A percentile compares a stretch with the other conserved stretches of the same genome.
Evolutionary conservation across 2,888 invertebrate genomes (phyloP).

Genomic region (Cephalotes varians): DNA sequence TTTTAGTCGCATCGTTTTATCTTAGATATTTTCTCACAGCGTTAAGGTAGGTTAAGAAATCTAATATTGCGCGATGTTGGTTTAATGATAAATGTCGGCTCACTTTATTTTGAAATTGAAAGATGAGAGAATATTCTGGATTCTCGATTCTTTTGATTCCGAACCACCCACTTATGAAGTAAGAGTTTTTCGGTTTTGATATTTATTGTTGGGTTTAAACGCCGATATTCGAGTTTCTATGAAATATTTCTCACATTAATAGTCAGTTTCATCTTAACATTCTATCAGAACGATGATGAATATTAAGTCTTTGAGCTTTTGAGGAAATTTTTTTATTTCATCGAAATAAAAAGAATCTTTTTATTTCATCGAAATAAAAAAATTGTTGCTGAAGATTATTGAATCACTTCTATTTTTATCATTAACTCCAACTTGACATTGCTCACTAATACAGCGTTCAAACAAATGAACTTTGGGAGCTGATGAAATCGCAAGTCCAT

Average conservation of each 20-base stretch:
- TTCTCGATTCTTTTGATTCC: background rate
- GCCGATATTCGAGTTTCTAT: slow-evolving; percentile 37
- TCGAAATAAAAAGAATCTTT: background rate
- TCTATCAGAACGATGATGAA: background rate
- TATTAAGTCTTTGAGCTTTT: background rate
- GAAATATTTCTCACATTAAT: slow-evolving; percentile 46
- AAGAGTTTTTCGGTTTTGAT: background rate
- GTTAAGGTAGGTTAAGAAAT: slow-evolving; percentile 52
- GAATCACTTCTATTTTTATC: background rate
- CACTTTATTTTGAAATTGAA: slow-evolving; percentile 13
- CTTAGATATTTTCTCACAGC: slow-evolving; percentile 60
- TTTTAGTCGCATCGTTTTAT: slow-evolving; percentile 60
- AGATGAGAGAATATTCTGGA: background rate
- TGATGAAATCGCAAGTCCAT: slow-evolving; percentile 12
- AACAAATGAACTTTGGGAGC: background rate
- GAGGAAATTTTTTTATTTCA: background rate
- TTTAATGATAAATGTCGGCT: background rate
- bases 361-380: background rate
- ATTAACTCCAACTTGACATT: background rate
- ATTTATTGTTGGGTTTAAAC: slow-evolving; percentile 31
- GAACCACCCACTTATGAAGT: slow-evolving; percentile 9
- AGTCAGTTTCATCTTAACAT: slow-evolving; percentile 12
- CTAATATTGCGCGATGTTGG: background rate
- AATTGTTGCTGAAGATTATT: background rate
- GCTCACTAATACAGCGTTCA: slow-evolving; percentile 3